Evolutionary conservation across 2,888 invertebrate species (phyloP).

Genomic region (Harpalus rufipes): DNA sequence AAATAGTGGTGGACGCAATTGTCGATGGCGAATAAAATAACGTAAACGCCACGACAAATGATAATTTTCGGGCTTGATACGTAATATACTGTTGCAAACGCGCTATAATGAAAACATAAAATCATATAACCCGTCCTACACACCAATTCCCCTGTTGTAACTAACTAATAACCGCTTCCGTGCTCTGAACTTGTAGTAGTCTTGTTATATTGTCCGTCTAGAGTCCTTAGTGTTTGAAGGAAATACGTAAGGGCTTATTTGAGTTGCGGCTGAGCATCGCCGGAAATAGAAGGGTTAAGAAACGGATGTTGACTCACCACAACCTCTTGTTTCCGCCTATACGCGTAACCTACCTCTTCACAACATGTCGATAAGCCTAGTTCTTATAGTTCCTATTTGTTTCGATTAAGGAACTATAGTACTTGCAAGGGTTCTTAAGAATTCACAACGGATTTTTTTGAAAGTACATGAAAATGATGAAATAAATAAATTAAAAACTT

Average conservation of each 20-base stretch:
- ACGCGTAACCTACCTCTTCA: conserved; percentile 31
- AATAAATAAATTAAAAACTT: too few species aligned
- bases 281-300: conserved; percentile 65
- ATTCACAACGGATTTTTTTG: too few species aligned
- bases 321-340: conserved; percentile 20
- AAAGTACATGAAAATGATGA: too few species aligned
- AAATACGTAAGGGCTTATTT: conserved; percentile 60
- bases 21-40: too few species aligned
- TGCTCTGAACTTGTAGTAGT: conserved; percentile 13
- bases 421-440: too few species aligned
- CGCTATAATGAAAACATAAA: too few species aligned
- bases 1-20: too few species aligned
- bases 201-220: conserved; percentile 3
- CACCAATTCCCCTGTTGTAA: conserved; percentile 10
- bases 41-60: too few species aligned
- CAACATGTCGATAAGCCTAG: background rate
- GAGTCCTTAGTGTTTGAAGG: conserved; percentile 5
- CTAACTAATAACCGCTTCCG: conserved; percentile 51
- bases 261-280: conserved; percentile 52
- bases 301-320: conserved; percentile 59
- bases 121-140: too few species aligned
- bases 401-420: background rate
- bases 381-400: background rate
- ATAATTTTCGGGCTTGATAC: too few species aligned
- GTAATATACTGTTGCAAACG: too few species aligned